Evolutionary conservation across 2,888 invertebrate genomes (phyloP), one percentile per base, ranked within the genome.

Genomic region (Tenthredo distinguenda): DNA sequence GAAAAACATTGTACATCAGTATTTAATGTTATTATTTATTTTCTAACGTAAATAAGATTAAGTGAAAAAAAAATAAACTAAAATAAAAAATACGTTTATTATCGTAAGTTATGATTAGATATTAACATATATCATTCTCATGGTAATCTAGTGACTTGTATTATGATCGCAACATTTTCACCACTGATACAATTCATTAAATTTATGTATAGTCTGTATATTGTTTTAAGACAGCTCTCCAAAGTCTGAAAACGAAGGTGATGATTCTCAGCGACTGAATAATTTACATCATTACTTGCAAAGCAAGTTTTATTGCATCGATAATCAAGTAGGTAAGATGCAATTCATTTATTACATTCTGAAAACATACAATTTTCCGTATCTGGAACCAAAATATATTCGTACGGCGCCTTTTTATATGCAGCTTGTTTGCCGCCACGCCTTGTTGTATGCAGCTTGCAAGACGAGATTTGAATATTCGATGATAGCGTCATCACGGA

Each of bases 11-110:
- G 92, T 93, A 92, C 90, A 93, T 93, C 93, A 93, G 93, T 93
- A 93, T 93, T 93, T 93, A 93, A 92, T 89, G 87, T 89, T 90
- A 92, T 90, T 91, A 91, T 92, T 93, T 92, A 93, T 93, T 93
- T 91, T 89, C 88, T 86, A 89, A 79, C 79, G 34, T 79, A 55
- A 55, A 58, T 31, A 79, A n/a, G 0, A 26, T 62, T 55, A 55
- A 55, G 55, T 7, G 18, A 55, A 1, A 62, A 10, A 62, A 9
- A 21, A 62, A 31, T 43, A 37, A n/a, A 21, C 15, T 58, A n/a
- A 55, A 55, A n/a, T 55, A n/a, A 47, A 26, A n/a, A 40, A 18
- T 31, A 65, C 10, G 26, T 9, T 31, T 15, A 31, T 68, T 26
- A 68, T 68, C 26, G 12, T 10, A 68, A 68, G 34, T 68, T 68